Percentiles rank a stretch among this genome's conserved stretches.
phyloP scores from a whole-genome alignment of 2,113 vertebrate genomes.

The Chloroceryle aenea region DNA sequence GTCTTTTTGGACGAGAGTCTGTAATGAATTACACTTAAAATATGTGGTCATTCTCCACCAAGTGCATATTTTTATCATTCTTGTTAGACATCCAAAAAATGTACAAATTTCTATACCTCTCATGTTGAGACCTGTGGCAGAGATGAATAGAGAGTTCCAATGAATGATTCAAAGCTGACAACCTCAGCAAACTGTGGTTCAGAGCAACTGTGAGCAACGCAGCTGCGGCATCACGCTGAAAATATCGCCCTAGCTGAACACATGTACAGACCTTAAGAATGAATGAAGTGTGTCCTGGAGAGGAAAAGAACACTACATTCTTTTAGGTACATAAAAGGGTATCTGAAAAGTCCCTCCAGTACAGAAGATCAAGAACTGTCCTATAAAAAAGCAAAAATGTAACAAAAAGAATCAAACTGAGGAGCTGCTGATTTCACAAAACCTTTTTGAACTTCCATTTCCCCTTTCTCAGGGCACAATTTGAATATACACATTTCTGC shows the following conservation, averaged over 20 bases:
- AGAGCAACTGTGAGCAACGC: not conserved
- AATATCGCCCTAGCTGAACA: constrained; percentile 2
- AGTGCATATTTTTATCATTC: not conserved
- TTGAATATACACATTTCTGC: not conserved
- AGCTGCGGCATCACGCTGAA: constrained; percentile 29
- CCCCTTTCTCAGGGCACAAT: not conserved
- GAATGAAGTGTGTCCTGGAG: not conserved
- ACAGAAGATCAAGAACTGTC: not conserved
- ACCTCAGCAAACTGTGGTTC: constrained; percentile 36
- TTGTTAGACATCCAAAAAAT: not conserved
- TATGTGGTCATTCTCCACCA: not conserved
- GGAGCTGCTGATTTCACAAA: not conserved
- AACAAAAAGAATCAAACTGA: not conserved
- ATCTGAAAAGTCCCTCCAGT: not conserved
- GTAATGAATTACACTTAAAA: not conserved
- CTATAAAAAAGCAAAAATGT: not conserved
- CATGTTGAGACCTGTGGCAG: constrained; percentile 13
- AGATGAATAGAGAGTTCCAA: not conserved
- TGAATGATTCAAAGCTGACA: constrained; percentile 30
- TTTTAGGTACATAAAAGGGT: not conserved
- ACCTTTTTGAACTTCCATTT: not conserved
- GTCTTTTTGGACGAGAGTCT: constrained; percentile 9
- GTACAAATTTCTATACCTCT: not conserved
- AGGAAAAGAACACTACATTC: not conserved
- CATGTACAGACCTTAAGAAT: not conserved